These are phyloP conservation scores for Nebria ingens DNA, from an alignment of 1,140 invertebrate species.

Conservation along the genomic window DNA sequence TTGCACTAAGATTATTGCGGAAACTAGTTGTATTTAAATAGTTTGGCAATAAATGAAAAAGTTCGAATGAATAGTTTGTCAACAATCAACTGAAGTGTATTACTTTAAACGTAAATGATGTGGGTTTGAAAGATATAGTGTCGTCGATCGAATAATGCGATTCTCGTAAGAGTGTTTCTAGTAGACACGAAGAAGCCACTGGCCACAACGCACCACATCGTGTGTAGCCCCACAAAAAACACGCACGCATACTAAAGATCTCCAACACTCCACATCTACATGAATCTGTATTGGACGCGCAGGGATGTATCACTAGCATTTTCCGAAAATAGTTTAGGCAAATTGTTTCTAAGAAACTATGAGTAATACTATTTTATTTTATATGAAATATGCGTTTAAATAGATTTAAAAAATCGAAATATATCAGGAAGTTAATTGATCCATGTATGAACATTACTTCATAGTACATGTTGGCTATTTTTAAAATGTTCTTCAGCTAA, in stretches of 20 bases:
- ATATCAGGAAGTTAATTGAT: no score
- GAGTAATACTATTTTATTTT: no score
- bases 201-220: not conserved
- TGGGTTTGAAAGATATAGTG: not conserved
- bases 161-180: not conserved
- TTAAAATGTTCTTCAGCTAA: not conserved
- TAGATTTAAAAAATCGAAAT: no score
- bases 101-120: not conserved
- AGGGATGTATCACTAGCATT: not conserved
- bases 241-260: not conserved
- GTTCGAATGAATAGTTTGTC: not conserved
- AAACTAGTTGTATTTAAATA: no score
- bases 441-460: no score
- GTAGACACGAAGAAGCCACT: not conserved
- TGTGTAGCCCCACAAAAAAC: not conserved
- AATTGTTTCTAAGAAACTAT: no score
- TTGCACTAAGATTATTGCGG: no score
- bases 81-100: not conserved
- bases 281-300: not conserved
- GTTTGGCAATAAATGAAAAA: no score
- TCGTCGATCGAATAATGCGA: no score
- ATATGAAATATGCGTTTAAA: no score
- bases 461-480: no score
- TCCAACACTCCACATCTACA: not conserved
- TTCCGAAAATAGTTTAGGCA: not conserved